Base-by-base conservation (phyloP, 2,888 invertebrate species). In the Alentia gelatinosa region DNA sequence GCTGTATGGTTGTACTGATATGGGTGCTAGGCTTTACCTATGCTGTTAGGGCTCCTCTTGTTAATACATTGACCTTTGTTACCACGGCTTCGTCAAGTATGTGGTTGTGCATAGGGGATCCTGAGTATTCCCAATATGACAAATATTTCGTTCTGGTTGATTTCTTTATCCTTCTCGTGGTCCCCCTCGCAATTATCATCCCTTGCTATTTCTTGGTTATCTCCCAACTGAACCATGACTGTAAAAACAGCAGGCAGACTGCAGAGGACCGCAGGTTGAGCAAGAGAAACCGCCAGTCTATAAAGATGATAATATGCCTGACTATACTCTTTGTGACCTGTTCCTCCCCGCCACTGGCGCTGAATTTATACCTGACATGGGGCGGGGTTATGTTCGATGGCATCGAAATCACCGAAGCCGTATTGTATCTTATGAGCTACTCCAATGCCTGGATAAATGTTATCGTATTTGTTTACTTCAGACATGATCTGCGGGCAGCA, bases 371-470 rank as follows among this genome's bases (percentile, higher is more conserved):
- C 50, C 35, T 47, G 1, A 23, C 7, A 30, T 90, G 33, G 33
- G 47, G 47, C 1, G 40, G 33, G 1, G 26, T 7, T n/a, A 1
- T 40, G 30, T 42, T n/a, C 47, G 35, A 40, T 0, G 33, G 35
- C 3, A 37, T 83, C 3, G 35, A 37, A 15, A 83, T 83, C 1
- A 12, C 30, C 3, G 83, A 83, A 56, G 39, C 33, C 37, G 4
- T 35, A 1, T 15, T 42, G 5, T 40, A 90, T 23, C 26, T 83
- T 5, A 42, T 90, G 1, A 56, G 56, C 33, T 90, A 90, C 35
- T 90, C 90, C 30, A 90, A 90, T 83, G 79, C 83, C 5, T 90
- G 90, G 90, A 47, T 90, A n/a, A 90, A 90, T 83, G 33, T 83
- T 0, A 35, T 84, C 7, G 90, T 90, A 0, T 56, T 90, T 40